Evolutionary conservation across 2,888 invertebrate species (phyloP).

Genomic region (Neoascia interrupta): DNA sequence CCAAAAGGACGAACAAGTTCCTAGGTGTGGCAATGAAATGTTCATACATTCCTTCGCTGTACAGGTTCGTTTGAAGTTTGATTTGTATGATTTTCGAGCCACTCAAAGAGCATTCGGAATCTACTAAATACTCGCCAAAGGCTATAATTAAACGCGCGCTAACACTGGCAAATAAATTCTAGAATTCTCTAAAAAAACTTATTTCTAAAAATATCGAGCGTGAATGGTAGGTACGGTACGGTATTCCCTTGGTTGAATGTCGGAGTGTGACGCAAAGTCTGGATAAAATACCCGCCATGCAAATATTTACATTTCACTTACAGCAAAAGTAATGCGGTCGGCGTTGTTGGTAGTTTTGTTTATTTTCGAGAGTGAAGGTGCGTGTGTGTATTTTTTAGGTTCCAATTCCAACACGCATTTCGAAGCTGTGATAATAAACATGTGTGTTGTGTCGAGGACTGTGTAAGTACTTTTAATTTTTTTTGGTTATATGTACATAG

Average conservation of each 20-base stretch:
- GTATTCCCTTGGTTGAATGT: not conserved
- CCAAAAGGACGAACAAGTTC: not conserved
- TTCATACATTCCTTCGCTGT: conserved; percentile 29
- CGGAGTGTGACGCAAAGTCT: conserved; percentile 35
- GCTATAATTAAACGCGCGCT: conserved; percentile 58
- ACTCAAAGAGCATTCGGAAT: conserved; percentile 30
- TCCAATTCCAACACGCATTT: conserved; percentile 36
- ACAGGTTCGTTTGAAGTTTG: conserved; percentile 56
- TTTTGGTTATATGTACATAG: no score
- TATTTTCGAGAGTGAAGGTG: conserved; percentile 48
- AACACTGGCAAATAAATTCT: conserved; percentile 58
- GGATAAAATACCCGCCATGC: conserved; percentile 63
- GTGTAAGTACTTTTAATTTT: not conserved
- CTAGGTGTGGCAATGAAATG: conserved; percentile 41
- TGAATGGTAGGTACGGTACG: no score
- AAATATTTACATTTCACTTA: conserved; percentile 69
- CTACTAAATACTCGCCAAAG: conserved; percentile 42
- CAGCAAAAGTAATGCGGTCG: conserved; percentile 56
- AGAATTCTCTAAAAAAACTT: conserved; percentile 26
- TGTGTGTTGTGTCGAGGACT: conserved; percentile 16
- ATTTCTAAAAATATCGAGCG: conserved; percentile 43
- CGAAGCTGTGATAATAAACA: conserved; percentile 36
- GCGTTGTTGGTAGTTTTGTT: conserved; percentile 29
- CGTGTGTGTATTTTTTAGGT: conserved; percentile 35
- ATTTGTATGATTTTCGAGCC: conserved; percentile 12